A percentile compares a stretch with the other conserved stretches of the same genome.
Evolutionary conservation across 2,888 invertebrate genomes (phyloP).

Genomic region (Polia nebulosa): DNA sequence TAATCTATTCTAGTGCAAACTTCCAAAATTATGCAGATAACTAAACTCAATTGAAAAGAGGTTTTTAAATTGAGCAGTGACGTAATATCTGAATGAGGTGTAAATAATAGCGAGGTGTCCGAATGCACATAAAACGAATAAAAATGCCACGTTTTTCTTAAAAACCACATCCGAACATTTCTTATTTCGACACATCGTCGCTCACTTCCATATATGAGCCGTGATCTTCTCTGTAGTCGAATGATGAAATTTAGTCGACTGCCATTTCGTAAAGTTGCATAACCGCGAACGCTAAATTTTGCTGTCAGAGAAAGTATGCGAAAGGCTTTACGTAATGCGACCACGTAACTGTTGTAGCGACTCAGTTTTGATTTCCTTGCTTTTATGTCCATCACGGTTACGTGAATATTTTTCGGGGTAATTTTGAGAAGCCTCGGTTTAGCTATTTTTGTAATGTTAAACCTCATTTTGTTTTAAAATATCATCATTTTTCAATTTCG

Average conservation of each 20-base stretch:
- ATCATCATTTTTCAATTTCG: conserved; percentile 23
- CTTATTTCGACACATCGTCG: conserved; percentile 81
- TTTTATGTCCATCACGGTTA: conserved; percentile 87
- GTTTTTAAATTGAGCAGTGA: conserved; percentile 45
- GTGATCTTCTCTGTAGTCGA: conserved; percentile 85
- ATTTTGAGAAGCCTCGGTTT: conserved; percentile 77
- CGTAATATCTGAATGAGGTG: conserved; percentile 44
- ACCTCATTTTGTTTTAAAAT: conserved; percentile 48
- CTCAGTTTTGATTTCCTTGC: conserved; percentile 90
- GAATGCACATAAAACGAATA: conserved; percentile 43
- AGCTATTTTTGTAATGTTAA: conserved; percentile 60
- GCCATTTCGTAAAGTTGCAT: conserved; percentile 88
- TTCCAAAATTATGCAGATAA: conserved; percentile 27
- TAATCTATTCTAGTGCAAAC: conserved; percentile 23
- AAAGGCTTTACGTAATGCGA: conserved; percentile 89
- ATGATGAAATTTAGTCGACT: conserved; percentile 90
- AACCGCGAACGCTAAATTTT: conserved; percentile 90
- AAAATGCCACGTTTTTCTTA: conserved; percentile 50
- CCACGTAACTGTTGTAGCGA: conserved; percentile 87
- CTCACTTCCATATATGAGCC: conserved; percentile 81
- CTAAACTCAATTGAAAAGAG: conserved; percentile 36
- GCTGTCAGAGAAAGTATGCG: conserved; percentile 91
- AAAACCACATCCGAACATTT: conserved; percentile 74
- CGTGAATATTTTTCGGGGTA: conserved; percentile 83
- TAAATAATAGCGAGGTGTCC: conserved; percentile 33